Conservation (phyloP, 1,140 invertebrate genomes). For the Periplaneta americana region DNA sequence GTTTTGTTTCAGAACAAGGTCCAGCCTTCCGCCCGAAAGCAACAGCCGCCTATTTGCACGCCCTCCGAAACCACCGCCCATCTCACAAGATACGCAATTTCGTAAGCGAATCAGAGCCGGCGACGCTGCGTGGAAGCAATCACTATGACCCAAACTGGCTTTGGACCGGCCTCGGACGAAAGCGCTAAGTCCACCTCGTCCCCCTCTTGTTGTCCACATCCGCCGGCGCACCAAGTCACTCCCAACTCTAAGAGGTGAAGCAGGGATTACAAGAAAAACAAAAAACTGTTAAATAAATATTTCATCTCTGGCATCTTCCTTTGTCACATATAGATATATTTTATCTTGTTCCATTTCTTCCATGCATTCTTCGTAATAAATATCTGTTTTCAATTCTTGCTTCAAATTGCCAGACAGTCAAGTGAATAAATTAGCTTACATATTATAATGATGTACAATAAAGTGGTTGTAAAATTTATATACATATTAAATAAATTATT, state of each 20-base stretch:
- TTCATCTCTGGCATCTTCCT: not conserved
- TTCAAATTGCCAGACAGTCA: not conserved
- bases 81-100: constrained; percentile 29
- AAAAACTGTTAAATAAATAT: too few relatives aligned
- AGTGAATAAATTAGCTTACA: not conserved
- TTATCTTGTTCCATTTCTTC: not conserved
- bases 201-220: not conserved
- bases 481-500: not conserved
- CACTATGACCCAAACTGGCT: constrained; percentile 25
- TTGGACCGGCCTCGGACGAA: constrained; percentile 27
- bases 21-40: constrained; percentile 20
- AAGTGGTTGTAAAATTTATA: not conserved
- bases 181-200: constrained; percentile 10
- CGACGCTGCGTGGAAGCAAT: constrained; percentile 23
- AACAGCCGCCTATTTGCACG: constrained; percentile 25
- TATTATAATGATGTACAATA: not conserved
- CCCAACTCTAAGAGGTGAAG: not conserved
- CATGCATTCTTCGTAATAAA: not conserved
- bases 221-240: not conserved
- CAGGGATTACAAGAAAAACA: not conserved
- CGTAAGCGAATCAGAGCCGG: constrained; percentile 24
- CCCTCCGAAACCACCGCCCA: constrained; percentile 24
- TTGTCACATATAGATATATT: not conserved
- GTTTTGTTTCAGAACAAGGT: constrained; percentile 22
- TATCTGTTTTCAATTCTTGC: not conserved